phyloP scores from a whole-genome alignment of 1,140 invertebrate genomes.

The Tetranychus cinnabarinus region DNA sequence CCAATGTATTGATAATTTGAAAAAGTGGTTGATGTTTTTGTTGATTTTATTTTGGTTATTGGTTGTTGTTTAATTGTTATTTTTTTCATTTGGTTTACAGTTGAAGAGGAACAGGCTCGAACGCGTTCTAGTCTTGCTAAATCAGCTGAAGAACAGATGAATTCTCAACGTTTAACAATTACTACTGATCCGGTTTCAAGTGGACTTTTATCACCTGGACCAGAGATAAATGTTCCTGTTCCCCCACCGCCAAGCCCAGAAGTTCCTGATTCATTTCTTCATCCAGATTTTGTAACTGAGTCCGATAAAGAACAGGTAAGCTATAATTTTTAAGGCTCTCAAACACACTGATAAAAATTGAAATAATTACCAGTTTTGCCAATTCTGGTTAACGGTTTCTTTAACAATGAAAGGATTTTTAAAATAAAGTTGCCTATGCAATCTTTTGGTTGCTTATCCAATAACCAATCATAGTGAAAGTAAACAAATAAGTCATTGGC shows the following conservation, averaged over 20 bases:
- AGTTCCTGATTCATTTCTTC: conserved; percentile 3
- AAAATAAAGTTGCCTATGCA: too few species aligned
- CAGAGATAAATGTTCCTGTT: conserved; percentile 10
- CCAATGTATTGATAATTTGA: too few species aligned
- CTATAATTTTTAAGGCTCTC: not conserved
- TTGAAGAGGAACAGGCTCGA: conserved; percentile 14
- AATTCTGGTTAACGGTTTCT: too few species aligned
- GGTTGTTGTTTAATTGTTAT: not conserved
- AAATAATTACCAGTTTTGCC: too few species aligned
- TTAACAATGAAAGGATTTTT: too few species aligned
- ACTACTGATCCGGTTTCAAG: not conserved
- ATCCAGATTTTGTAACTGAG: not conserved
- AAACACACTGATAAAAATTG: too few species aligned
- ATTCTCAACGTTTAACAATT: conserved; percentile 6
- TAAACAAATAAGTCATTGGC: too few species aligned
- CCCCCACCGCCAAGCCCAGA: conserved; percentile 14
- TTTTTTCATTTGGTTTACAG: conserved; percentile 2
- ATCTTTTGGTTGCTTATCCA: too few species aligned
- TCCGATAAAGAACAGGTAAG: not conserved
- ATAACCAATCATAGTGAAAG: too few species aligned
- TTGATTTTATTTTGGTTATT: too few species aligned
- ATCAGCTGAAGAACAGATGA: conserved; percentile 14
- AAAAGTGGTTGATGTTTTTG: too few species aligned
- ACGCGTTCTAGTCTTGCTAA: conserved; percentile 7
- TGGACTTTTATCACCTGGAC: not conserved